Base-by-base conservation (phyloP, 2,797 vertebrate genomes). In the Sebastes vulpes region DNA sequence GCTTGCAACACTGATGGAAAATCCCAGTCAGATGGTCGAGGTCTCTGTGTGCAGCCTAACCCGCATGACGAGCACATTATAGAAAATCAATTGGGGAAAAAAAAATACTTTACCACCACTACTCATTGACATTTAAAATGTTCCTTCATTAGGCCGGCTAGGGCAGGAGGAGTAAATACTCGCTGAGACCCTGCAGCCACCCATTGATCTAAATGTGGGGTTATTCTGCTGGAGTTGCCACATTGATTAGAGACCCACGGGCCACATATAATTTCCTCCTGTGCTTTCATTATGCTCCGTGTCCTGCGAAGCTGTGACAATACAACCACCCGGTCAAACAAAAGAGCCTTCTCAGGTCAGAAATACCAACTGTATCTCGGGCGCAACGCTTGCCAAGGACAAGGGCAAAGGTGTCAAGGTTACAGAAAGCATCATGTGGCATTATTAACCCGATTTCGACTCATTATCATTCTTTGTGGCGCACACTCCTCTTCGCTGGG, bases 121-220 rank as follows among this genome's bases (percentile, higher is more conserved):
- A 68, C 72, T 78, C 79, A 91, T 65, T 94, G 91, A 91, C 90
- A 94, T 94, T 95, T 93, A 70, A 85, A 87, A 87, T 79, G 74
- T 83, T 83, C 81, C 81, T 87, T 93, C 89, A 92, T 93, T 92
- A 90, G 88, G 66, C 75, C 59, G 64, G 63, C 74, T 50, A 29
- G 59, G 76, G 84, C 79, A 88, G 68, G 70, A 71, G 42, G 70
- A 78, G 78, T 93, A 88, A 92, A 93, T 90, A 89, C 77, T 76
- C 20, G 23, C 48, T 50, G 65, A 80, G 61, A 73, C 77, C 77
- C 66, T 61, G 59, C 77, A 72, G 69, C 72, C 32, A 64, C 71
- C 54, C 83, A 92, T 90, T 90, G 89, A 90, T 91, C 81, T 61
- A 65, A 87, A 76, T 52, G 46, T 52, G 63, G 63, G 80, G 67